Evolutionary conservation across 2,797 vertebrate species (phyloP).

Genomic region (Macroramphosus scolopax): DNA sequence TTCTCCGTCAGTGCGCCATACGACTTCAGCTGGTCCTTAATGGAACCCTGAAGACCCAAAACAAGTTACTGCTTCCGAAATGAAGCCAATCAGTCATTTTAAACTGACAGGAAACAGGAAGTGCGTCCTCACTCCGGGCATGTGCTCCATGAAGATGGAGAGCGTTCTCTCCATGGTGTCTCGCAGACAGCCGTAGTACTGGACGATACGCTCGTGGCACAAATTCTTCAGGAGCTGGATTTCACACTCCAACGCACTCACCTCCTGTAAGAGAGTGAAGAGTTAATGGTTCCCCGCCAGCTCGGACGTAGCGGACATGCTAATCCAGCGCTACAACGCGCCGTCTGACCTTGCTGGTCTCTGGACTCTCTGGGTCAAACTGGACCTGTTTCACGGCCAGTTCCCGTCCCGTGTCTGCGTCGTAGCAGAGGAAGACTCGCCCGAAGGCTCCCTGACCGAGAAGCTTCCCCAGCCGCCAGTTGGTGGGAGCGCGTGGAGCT

Average conservation of each 20-base stretch:
- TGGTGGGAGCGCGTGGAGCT: slow-evolving; percentile 96
- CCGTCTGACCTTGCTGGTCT: slow-evolving; percentile 95
- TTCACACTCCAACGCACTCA: slow-evolving; percentile 96
- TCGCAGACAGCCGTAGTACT: slow-evolving; percentile 96
- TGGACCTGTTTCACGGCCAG: slow-evolving; percentile 98
- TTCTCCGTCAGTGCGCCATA: slow-evolving; percentile 97
- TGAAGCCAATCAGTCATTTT: too few relatives aligned
- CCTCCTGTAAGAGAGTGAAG: slow-evolving; percentile 92
- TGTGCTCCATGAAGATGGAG: slow-evolving; percentile 99
- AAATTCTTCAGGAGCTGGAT: slow-evolving; percentile 98
- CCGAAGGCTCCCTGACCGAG: slow-evolving; percentile 97
- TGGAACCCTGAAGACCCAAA: slow-evolving; percentile 83
- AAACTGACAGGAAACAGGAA: too few relatives aligned
- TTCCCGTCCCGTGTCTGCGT: slow-evolving; percentile 94
- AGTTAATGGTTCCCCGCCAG: too few relatives aligned
- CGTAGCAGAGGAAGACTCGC: slow-evolving; percentile 94
- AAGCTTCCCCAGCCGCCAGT: slow-evolving; percentile 97
- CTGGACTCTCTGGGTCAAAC: slow-evolving; percentile 95
- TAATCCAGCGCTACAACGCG: too few relatives aligned
- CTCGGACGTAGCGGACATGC: too few relatives aligned
- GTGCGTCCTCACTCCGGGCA: slow-evolving; percentile 94
- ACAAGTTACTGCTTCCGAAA: too few relatives aligned
- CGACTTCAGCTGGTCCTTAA: slow-evolving; percentile 97
- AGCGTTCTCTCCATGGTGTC: slow-evolving; percentile 92
- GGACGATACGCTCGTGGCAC: slow-evolving; percentile 93